These are phyloP conservation scores for Dorcus hopei DNA, from an alignment of 2,888 invertebrate species.

Conservation along the genomic window DNA sequence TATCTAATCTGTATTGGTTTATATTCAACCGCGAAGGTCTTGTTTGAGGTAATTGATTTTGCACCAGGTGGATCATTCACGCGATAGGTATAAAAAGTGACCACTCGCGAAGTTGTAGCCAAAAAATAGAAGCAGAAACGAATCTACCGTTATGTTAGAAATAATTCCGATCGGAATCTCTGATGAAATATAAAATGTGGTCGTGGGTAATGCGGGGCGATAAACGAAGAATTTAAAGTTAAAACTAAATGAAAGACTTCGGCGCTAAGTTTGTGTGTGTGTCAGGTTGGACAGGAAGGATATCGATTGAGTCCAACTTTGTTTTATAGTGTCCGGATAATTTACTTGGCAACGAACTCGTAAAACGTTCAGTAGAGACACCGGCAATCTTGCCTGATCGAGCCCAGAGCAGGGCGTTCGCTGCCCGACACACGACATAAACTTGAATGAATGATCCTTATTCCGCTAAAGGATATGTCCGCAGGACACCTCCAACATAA, in stretches of 20 bases:
- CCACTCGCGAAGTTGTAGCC: too few relatives aligned
- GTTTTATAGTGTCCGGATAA: conserved; percentile 34
- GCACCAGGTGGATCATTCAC: too few relatives aligned
- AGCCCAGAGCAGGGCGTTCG: conserved; percentile 13
- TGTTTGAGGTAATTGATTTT: too few relatives aligned
- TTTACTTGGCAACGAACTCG: conserved; percentile 35
- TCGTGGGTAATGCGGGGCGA: too few relatives aligned
- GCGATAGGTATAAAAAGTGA: too few relatives aligned
- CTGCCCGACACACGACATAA: conserved; percentile 21
- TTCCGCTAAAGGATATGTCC: conserved; percentile 17
- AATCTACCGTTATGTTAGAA: too few relatives aligned
- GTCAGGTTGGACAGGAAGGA: conserved; percentile 25
- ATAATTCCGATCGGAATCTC: too few relatives aligned
- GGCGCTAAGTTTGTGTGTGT: conserved; percentile 20
- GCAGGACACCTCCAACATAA: conserved; percentile 14
- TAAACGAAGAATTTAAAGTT: too few relatives aligned
- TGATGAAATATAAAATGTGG: too few relatives aligned
- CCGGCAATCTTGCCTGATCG: conserved; percentile 28
- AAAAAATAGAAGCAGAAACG: too few relatives aligned
- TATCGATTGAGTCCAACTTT: conserved; percentile 31
- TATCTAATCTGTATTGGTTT: too few relatives aligned
- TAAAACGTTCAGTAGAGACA: conserved; percentile 33
- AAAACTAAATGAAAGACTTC: neutral
- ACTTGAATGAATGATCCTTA: conserved; percentile 25
- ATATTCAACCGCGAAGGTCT: too few relatives aligned